Evolutionary conservation across 2,888 invertebrate species (phyloP).

Genomic region (Xanthostigma xanthostigma): DNA sequence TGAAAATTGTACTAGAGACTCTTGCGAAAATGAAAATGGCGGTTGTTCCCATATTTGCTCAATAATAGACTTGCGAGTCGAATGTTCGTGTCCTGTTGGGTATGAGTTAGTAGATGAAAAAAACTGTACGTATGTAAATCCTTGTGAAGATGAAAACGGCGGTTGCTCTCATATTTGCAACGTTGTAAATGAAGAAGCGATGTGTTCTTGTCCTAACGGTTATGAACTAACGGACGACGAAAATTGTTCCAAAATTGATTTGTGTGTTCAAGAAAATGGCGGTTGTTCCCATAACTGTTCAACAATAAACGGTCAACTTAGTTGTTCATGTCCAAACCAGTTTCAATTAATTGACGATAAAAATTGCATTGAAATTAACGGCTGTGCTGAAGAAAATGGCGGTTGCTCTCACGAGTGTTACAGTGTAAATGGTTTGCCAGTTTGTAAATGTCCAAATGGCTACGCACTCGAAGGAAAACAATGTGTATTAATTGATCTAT

Average conservation of each 20-base stretch:
- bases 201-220: constrained; percentile 29
- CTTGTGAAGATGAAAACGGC: constrained; percentile 23
- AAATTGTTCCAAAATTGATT: constrained; percentile 6
- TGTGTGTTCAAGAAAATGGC: constrained; percentile 17
- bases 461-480: constrained; percentile 25
- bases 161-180: constrained; percentile 22
- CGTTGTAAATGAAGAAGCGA: constrained; percentile 22
- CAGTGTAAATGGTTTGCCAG: constrained; percentile 31
- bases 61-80: constrained; percentile 23
- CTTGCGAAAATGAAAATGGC: too few relatives aligned
- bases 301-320: constrained; percentile 30
- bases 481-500: constrained; percentile 16
- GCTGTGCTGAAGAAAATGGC: constrained; percentile 31
- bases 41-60: constrained; percentile 23
- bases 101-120: constrained; percentile 23
- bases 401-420: constrained; percentile 40
- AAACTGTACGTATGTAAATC: constrained; percentile 23
- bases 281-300: constrained; percentile 36
- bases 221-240: constrained; percentile 22
- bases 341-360: constrained; percentile 23
- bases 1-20: too few relatives aligned
- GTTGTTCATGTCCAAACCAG: constrained; percentile 33
- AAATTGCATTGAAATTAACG: neutral
- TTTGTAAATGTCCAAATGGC: constrained; percentile 31
- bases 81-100: constrained; percentile 29